Base-by-base conservation (phyloP, 2,888 invertebrate genomes). In the Camponotus fellah region DNA sequence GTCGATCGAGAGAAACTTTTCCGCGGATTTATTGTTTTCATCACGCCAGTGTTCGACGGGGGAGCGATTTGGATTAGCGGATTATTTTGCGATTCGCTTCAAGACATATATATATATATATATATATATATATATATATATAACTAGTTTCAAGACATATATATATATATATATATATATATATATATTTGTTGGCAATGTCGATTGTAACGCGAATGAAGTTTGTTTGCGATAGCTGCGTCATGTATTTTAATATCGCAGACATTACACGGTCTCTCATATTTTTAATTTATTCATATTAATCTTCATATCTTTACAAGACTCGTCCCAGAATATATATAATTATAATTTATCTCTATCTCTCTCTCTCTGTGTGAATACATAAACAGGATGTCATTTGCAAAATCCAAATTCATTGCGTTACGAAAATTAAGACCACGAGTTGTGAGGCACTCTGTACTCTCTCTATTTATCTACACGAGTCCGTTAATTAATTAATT, bases 1-100 rank as follows among this genome's bases (percentile, higher is more conserved):
- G 21, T 77, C 76, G 76, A 66, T 68, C 40, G 68, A 21, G 3
- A 2, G 14, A 56, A 77, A 77, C 68, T 77, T 77, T 43, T 68
- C 40, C 43, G 56, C 10, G 58, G 56, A 77, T 77, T 77, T 77
- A 77, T 77, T 77, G 77, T 77, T 77, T 68, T 77, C 68, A 77
- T 79, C 79, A 79, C 58, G 77, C 77, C 66, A 66, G 58, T 68
- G 69, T 58, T 69, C 43, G 21, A 37, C 53, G 66, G 40, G 69
- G 21, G 40, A 79, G 21, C 79, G 58, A 69, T 58, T 58, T 58
- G 69, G 69, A 69, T 79, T 79, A 79, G 32, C 34, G 68, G 46
- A 58, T 68, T 79, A 69, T 58, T 58, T 17, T 4, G 34, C 17
- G 69, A 79, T 60, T 79, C 58, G 58, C 34, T 34, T 69, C 46